Conservation (phyloP, 2,113 vertebrate genomes). For the Bothrops jararaca region DNA sequence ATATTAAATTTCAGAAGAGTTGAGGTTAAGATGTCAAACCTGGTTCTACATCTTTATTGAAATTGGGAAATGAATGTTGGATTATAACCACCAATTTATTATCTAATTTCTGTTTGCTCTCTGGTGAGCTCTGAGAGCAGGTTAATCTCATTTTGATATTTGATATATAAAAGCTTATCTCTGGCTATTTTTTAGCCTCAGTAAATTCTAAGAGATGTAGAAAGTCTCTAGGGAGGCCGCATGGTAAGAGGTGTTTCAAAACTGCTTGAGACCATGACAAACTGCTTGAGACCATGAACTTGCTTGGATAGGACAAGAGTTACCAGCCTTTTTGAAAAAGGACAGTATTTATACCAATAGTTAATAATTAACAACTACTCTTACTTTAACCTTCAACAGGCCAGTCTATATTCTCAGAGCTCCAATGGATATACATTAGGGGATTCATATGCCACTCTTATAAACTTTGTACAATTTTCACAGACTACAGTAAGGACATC, state of each 20-base stretch:
- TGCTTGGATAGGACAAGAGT: background rate
- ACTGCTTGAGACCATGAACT: background rate
- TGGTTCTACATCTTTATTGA: background rate
- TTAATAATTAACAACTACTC: background rate
- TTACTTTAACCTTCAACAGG: background rate
- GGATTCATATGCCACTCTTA: background rate
- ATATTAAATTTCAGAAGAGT: background rate
- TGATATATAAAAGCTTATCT: background rate
- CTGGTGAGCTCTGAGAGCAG: background rate
- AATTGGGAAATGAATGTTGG: background rate
- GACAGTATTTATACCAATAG: background rate
- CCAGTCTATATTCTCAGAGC: background rate
- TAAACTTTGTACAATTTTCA: background rate
- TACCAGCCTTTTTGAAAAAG: background rate
- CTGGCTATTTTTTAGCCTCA: background rate
- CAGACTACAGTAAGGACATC: background rate
- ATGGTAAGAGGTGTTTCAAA: background rate
- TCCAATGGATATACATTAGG: background rate
- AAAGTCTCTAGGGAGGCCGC: background rate
- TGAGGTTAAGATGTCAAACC: background rate
- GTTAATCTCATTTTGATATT: background rate
- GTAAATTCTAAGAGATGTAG: background rate
- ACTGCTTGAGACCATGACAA: background rate
- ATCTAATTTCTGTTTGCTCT: background rate
- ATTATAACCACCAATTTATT: background rate